Evolutionary conservation across 2,888 invertebrate species (phyloP).

Genomic region (Orthosia gracilis): DNA sequence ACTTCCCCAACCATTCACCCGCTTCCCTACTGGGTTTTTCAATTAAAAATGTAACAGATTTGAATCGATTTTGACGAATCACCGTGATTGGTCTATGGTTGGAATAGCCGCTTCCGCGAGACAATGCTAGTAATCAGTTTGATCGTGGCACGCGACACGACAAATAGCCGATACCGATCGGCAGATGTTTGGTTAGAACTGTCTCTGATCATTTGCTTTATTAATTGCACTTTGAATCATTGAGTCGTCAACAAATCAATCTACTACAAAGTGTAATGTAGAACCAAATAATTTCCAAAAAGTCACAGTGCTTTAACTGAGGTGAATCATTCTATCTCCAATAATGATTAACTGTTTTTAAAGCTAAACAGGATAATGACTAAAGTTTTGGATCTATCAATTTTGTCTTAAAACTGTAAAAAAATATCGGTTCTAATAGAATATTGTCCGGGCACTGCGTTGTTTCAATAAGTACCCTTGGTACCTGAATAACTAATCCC

Average conservation of each 20-base stretch:
- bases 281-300: too few relatives aligned
- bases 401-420: too few relatives aligned
- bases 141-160: conserved; percentile 81
- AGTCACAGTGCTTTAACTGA: too few relatives aligned
- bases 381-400: too few relatives aligned
- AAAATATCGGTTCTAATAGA: too few relatives aligned
- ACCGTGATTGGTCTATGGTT: conserved; percentile 77
- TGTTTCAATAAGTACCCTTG: too few relatives aligned
- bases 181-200: conserved; percentile 78
- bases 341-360: too few relatives aligned
- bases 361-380: too few relatives aligned
- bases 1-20: conserved; percentile 74
- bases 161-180: conserved; percentile 82
- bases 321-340: too few relatives aligned
- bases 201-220: conserved; percentile 57
- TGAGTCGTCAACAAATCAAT: conserved; percentile 12
- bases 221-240: conserved; percentile 47
- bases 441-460: too few relatives aligned
- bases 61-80: conserved; percentile 84
- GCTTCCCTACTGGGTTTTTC: conserved; percentile 73
- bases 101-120: conserved; percentile 72
- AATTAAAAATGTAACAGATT: conserved; percentile 84
- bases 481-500: too few relatives aligned
- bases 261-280: conserved; percentile 1
- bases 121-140: conserved; percentile 81